Evolutionary conservation across 2,888 invertebrate genomes (phyloP), one percentile per base, ranked within the genome.

Genomic region (Tetanocera ferruginea): DNA sequence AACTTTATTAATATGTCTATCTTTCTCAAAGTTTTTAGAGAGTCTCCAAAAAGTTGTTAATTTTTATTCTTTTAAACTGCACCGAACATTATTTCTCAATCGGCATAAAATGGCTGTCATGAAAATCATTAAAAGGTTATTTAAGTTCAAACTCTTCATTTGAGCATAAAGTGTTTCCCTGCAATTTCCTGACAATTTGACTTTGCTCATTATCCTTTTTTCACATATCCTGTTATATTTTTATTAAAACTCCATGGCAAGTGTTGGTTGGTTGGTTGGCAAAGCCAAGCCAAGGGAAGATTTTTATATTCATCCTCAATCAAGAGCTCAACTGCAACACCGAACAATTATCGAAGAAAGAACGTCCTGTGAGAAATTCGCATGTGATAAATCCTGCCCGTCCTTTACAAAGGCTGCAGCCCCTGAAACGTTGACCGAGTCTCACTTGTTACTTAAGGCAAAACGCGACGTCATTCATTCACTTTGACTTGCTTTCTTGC

Each of bases 391-490:
- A 28, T 31, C 17, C 49, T 51, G n/a, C 51, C 6, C 69, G 17
- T 51, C 25, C 23, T 67, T n/a, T 19, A 25, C 17, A 49, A 23
- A 43, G 25, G 49, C 11, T 69, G 70, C 55, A 31, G 37, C 37
- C 25, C 37, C 60, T 73, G 25, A 19, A n/a, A 49, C 17, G 31
- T 28, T 37, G 51, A 28, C 55, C 28, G 3, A 31, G 23, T 14
- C 49, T 62, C 73, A 60, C 71, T 73, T 66, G 43, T 73, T 67
- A 55, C 62, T 19, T 14, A 49, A 43, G 28, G 17, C 43, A 25
- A 75, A 75, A 75, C 75, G 66, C 66, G 75, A 66, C 75, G 75
- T 75, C 75, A 75, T 67, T 75, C 75, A 55, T 37, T 75, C 31
- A 66, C 64, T 49, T 25, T 64, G 14, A 49, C 49, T 75, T 75